Evolutionary conservation across 2,888 invertebrate species (phyloP).

Genomic region (Synanthedon vespiformis): DNA sequence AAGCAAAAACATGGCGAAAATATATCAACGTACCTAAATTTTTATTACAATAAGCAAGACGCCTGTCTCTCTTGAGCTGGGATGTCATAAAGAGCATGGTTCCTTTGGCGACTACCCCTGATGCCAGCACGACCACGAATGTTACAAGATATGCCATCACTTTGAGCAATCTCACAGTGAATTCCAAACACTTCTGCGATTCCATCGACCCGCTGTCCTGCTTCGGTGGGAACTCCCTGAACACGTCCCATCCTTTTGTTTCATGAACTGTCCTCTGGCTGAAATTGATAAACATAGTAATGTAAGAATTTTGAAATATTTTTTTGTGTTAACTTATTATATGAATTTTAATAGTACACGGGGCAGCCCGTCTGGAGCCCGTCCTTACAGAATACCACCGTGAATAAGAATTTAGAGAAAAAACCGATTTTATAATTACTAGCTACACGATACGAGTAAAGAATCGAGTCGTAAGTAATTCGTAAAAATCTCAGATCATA

Average conservation of each 20-base stretch:
- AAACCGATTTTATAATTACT: too few relatives aligned
- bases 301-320: too few relatives aligned
- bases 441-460: too few relatives aligned
- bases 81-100: slow-evolving; percentile 93
- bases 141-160: slow-evolving; percentile 87
- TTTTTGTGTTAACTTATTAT: neutral
- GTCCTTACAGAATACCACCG: too few relatives aligned
- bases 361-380: too few relatives aligned
- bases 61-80: slow-evolving; percentile 82
- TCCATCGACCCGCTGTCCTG: slow-evolving; percentile 91
- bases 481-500: too few relatives aligned
- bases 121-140: slow-evolving; percentile 85
- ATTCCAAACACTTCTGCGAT: slow-evolving; percentile 86
- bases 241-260: slow-evolving; percentile 97
- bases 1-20: too few relatives aligned
- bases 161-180: slow-evolving; percentile 87
- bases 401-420: too few relatives aligned
- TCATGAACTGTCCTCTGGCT: slow-evolving; percentile 87
- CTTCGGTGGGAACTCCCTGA: slow-evolving; percentile 90
- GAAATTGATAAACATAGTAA: slow-evolving; percentile 26
- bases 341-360: too few relatives aligned
- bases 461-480: too few relatives aligned
- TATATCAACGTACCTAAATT: slow-evolving; percentile 74
- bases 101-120: slow-evolving; percentile 90
- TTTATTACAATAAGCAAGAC: slow-evolving; percentile 84